These are phyloP conservation scores for Drosophila teissieri DNA, from an alignment of 1,140 invertebrate genomes.

Conservation along the genomic window DNA sequence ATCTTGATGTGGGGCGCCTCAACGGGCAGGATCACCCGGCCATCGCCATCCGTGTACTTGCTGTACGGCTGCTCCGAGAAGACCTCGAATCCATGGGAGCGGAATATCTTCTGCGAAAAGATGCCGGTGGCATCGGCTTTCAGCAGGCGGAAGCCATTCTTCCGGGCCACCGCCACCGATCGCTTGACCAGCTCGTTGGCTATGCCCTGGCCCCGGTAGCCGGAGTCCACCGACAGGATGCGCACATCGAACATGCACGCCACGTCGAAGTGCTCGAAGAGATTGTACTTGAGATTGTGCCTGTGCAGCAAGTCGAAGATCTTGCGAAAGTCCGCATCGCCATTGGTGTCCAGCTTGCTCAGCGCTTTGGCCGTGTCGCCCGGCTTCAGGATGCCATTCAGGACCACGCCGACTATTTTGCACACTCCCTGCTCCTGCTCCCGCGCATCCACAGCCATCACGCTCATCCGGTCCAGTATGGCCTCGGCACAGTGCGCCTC, in stretches of 20 bases:
- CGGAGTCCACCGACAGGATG: conserved; percentile 90
- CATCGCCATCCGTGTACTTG: conserved; percentile 87
- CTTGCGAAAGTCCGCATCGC: conserved; percentile 88
- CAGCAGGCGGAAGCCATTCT: conserved; percentile 89
- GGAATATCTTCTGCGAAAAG: conserved; percentile 90
- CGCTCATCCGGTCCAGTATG: conserved; percentile 89
- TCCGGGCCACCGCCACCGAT: conserved; percentile 88
- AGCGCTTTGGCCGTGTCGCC: conserved; percentile 87
- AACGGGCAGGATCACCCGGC: conserved; percentile 86
- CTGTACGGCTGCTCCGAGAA: conserved; percentile 88
- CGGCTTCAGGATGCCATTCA: conserved; percentile 87
- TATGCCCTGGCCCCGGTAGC: conserved; percentile 89
- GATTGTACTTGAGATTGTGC: conserved; percentile 87
- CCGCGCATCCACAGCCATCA: conserved; percentile 86
- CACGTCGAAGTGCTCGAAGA: conserved; percentile 88
- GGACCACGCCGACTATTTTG: conserved; percentile 88
- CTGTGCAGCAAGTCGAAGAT: conserved; percentile 88
- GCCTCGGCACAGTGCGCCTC: conserved; percentile 90
- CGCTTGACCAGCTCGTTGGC: conserved; percentile 89
- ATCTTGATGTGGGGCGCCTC: conserved; percentile 87
- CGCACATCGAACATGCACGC: conserved; percentile 91
- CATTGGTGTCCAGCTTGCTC: conserved; percentile 86
- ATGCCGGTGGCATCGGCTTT: conserved; percentile 92
- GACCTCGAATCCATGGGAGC: conserved; percentile 88
- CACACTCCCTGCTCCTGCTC: conserved; percentile 5